These are phyloP conservation scores for Liolophura sinensis DNA, from an alignment of 1,140 invertebrate species.

Conservation along the genomic window DNA sequence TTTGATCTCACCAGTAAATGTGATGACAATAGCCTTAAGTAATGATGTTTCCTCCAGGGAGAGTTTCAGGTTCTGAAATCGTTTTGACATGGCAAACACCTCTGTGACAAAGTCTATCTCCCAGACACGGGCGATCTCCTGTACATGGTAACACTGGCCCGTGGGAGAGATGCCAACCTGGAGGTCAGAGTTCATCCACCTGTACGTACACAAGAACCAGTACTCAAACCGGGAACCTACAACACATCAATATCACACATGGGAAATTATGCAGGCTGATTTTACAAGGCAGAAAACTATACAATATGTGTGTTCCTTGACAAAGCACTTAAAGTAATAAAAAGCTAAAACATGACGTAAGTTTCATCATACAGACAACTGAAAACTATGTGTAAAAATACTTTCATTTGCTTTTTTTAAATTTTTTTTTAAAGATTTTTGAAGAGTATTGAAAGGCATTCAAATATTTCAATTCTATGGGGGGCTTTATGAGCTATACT, in stretches of 20 bases:
- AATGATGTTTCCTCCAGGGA: conserved; percentile 31
- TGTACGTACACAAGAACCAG: conserved; percentile 33
- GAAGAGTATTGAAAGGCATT: no score
- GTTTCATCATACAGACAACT: no score
- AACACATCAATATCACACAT: neutral
- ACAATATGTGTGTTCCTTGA: no score
- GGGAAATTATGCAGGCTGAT: no score
- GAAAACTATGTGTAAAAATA: no score
- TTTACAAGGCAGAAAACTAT: no score
- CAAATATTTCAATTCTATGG: no score
- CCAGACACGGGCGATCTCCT: conserved; percentile 23
- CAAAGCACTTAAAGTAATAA: no score
- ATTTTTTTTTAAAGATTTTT: no score
- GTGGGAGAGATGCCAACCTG: conserved; percentile 22
- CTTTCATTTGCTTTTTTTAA: no score
- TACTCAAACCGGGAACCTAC: conserved; percentile 35
- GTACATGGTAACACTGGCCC: conserved; percentile 17
- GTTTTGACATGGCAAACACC: conserved; percentile 20
- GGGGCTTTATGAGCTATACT: no score
- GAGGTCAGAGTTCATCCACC: conserved; percentile 24
- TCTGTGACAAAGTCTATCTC: conserved; percentile 19
- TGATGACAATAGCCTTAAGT: conserved; percentile 31
- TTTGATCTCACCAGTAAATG: conserved; percentile 31
- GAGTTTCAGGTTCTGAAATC: conserved; percentile 25
- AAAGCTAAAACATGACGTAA: no score